Evolutionary conservation across 2,888 invertebrate species (phyloP), one percentile per base, ranked within the genome.

Genomic region (Hydroisotoma schaefferi): DNA sequence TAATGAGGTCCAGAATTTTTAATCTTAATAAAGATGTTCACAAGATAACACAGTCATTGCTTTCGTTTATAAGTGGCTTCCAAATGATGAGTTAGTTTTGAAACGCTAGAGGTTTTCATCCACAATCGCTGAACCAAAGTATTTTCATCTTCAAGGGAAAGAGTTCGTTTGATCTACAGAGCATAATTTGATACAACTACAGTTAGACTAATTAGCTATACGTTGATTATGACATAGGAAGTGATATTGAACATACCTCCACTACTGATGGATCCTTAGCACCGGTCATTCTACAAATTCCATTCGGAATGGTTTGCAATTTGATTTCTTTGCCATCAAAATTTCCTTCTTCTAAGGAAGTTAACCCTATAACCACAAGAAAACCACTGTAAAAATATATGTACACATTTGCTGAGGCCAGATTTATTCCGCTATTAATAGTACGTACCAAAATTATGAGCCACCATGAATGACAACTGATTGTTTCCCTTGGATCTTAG

Each of bases 341-440:
- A 37, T 69, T 59, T 0, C 85, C 85, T 76, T 84, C 84, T 74
- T 85, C 85, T 0, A 84, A 72, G 0, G 81, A 80, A 0, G 81
- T 79, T 2, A 84, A 70, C 3, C 74, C 74, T 74, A 47, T 25
- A 54, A 27, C n/a, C n/a, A n/a, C n/a, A n/a, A n/a, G n/a, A n/a
- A n/a, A n/a, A n/a, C n/a, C n/a, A n/a, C n/a, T n/a, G n/a, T n/a
- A n/a, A n/a, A n/a, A n/a, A n/a, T n/a, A n/a, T n/a, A n/a, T n/a
- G n/a, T n/a, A 33, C 33, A 33, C 43, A 43, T 43, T 43, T 10
- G n/a, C 6, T 43, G 6, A 18, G n/a, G 12, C 6, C 8, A 18
- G 8, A 43, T 43, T 43, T 43, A n/a, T 20, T 22, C 3, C 8
- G 18, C 20, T 2, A 48, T 15, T 23, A 48, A 10, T 38, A 33